Conservation (phyloP, 2,888 invertebrate genomes). For the Drosophila antonietae region DNA sequence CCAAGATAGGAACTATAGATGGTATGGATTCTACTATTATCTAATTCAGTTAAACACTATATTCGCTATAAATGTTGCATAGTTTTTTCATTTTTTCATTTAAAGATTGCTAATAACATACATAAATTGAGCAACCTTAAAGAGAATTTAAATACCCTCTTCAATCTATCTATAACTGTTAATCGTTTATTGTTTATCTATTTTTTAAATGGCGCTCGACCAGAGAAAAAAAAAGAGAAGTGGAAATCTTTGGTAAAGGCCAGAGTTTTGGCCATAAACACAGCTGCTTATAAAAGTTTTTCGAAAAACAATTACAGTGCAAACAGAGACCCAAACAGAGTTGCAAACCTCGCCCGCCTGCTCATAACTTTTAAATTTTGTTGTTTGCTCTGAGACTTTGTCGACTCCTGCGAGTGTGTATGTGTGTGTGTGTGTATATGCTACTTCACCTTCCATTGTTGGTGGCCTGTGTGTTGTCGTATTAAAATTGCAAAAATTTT, state of each 20-base stretch:
- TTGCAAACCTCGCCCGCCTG: conserved; percentile 9
- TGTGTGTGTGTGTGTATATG: conserved; percentile 4
- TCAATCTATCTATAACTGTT: neutral
- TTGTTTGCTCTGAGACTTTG: conserved; percentile 72
- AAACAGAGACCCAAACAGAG: conserved; percentile 41
- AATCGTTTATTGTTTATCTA: neutral
- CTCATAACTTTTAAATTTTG: conserved; percentile 62
- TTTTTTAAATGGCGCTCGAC: neutral
- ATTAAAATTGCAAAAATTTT: conserved; percentile 80
- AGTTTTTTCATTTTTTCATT: too few species aligned
- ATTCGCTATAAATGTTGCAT: too few species aligned
- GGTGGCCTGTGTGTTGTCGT: conserved; percentile 39
- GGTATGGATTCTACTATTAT: too few species aligned
- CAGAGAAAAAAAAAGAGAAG: neutral
- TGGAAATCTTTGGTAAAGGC: conserved; percentile 1
- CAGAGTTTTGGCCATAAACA: conserved; percentile 55
- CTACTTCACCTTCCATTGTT: conserved; percentile 24
- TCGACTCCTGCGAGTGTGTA: conserved; percentile 25
- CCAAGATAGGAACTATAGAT: too few species aligned
- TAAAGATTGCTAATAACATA: too few species aligned
- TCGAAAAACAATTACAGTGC: conserved; percentile 58
- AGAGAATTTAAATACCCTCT: neutral
- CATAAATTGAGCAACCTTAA: neutral
- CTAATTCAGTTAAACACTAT: too few species aligned
- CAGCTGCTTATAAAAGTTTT: conserved; percentile 61